phyloP scores from a whole-genome alignment of 2,113 vertebrate species.

The Scytalopus superciliaris region DNA sequence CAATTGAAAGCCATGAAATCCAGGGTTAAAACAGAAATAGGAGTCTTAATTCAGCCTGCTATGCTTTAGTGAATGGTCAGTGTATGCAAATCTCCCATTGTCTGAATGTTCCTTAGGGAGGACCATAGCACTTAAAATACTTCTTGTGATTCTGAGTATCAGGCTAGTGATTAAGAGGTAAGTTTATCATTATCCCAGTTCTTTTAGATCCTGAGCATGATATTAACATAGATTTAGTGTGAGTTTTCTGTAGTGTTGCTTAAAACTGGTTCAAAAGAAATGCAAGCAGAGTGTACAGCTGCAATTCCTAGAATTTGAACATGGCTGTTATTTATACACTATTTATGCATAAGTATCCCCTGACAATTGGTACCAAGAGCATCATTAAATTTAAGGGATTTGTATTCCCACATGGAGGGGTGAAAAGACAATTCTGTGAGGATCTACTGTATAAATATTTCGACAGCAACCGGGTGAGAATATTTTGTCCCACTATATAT shows the following conservation, averaged over 20 bases:
- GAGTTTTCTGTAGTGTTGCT: background rate
- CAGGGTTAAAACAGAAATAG: background rate
- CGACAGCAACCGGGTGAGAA: background rate
- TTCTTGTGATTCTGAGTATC: background rate
- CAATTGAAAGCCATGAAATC: background rate
- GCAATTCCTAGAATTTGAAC: background rate
- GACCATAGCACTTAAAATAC: background rate
- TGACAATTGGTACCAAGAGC: background rate
- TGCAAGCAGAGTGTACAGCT: background rate
- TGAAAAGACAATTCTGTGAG: background rate
- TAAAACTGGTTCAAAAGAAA: background rate
- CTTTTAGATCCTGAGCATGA: background rate
- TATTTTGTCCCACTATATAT: background rate
- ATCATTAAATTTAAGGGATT: conserved; percentile 30
- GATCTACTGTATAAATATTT: conserved; percentile 23
- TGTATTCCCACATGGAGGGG: background rate
- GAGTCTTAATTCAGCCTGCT: background rate
- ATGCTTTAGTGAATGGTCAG: background rate
- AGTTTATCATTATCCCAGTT: background rate
- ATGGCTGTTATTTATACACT: background rate
- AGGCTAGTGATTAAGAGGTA: background rate
- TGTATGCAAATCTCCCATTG: background rate
- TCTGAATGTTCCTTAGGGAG: background rate
- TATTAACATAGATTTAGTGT: background rate
- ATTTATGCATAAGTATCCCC: background rate